Evolutionary conservation across 2,888 invertebrate genomes (phyloP).

Genomic region (Oxycera nigricornis): DNA sequence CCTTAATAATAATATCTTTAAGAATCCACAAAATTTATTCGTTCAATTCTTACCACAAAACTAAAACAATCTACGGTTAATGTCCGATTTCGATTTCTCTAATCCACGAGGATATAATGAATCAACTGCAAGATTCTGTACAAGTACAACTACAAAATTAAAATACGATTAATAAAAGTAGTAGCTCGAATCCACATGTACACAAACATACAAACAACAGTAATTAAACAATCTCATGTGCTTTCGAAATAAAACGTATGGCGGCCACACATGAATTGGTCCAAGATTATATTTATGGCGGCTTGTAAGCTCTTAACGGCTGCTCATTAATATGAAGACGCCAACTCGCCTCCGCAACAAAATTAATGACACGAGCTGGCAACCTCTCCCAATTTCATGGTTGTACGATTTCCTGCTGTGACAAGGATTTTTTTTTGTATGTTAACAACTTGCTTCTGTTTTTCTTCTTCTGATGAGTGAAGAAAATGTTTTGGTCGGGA

Average conservation of each 20-base stretch:
- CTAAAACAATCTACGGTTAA: too few relatives aligned
- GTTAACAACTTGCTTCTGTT: constrained; percentile 48
- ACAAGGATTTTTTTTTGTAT: constrained; percentile 42
- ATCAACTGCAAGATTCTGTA: too few relatives aligned
- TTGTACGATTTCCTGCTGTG: constrained; percentile 42
- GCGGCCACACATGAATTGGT: constrained; percentile 44
- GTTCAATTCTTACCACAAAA: too few relatives aligned
- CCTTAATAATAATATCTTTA: too few relatives aligned
- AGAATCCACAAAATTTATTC: too few relatives aligned
- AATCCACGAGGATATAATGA: too few relatives aligned
- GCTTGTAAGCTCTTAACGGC: constrained; percentile 44
- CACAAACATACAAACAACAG: background rate
- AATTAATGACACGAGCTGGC: constrained; percentile 44
- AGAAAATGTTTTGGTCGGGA: too few relatives aligned
- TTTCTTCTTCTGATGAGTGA: too few relatives aligned
- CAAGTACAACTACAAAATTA: too few relatives aligned
- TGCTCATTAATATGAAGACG: constrained; percentile 46
- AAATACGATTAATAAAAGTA: background rate
- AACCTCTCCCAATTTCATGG: constrained; percentile 42
- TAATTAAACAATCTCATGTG: constrained; percentile 38
- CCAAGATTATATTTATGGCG: constrained; percentile 45
- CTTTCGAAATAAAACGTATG: constrained; percentile 40
- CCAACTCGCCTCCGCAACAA: constrained; percentile 43
- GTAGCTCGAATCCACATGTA: constrained; percentile 1
- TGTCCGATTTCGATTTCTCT: too few relatives aligned